Percentiles rank a stretch among this genome's conserved stretches.
These are phyloP conservation scores for Acrobasis repandana DNA, from an alignment of 2,888 invertebrate species.

Conservation along the genomic window DNA sequence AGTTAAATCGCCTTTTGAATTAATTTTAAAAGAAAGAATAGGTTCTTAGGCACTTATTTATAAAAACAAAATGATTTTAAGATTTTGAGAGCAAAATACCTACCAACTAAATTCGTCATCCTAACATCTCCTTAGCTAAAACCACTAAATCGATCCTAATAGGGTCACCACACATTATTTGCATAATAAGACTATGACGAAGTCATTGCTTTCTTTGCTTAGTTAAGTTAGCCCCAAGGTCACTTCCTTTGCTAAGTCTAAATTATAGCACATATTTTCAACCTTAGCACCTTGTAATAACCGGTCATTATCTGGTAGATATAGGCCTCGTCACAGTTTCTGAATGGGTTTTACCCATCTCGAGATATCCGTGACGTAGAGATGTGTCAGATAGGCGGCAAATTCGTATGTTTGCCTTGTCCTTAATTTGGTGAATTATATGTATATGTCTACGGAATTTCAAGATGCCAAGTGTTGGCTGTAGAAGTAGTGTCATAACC, in stretches of 20 bases:
- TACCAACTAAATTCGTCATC: too few relatives aligned
- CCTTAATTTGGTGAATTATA: constrained; percentile 10
- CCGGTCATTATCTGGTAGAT: neutral
- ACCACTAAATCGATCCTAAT: neutral
- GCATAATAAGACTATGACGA: neutral
- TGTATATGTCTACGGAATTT: constrained; percentile 1
- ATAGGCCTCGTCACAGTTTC: constrained; percentile 13
- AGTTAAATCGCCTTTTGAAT: too few relatives aligned
- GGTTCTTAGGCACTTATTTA: too few relatives aligned
- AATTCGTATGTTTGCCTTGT: constrained; percentile 18
- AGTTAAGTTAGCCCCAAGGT: constrained; percentile 2
- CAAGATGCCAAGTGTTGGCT: constrained; percentile 1
- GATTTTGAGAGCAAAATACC: too few relatives aligned
- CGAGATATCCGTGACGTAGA: neutral
- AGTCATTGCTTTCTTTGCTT: neutral
- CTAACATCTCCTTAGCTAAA: neutral
- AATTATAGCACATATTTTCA: neutral
- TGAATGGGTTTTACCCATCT: constrained; percentile 20
- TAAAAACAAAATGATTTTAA: too few relatives aligned
- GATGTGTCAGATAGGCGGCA: constrained; percentile 6
- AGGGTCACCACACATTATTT: neutral
- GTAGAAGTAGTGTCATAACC: constrained; percentile 1
- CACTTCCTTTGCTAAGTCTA: neutral
- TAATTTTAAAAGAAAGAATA: too few relatives aligned
- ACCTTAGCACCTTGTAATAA: neutral